Conservation (phyloP, 1,140 invertebrate genomes). For the Fopius arisanus region DNA sequence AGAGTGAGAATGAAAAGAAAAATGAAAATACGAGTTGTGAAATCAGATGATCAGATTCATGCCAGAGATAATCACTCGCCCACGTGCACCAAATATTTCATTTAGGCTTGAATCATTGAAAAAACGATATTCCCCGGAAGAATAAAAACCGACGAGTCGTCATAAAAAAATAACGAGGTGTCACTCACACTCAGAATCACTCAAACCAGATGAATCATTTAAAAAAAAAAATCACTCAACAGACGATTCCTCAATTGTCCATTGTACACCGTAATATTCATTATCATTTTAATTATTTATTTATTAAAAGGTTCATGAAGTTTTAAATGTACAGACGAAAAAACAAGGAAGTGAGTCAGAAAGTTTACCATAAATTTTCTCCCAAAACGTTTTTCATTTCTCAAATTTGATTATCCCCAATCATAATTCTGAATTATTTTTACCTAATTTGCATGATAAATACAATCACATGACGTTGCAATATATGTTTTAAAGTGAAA, state of each 20-base stretch:
- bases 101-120: no score
- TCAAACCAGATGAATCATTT: no score
- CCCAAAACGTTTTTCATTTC: not conserved
- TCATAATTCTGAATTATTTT: no score
- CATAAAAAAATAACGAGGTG: no score
- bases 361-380: not conserved
- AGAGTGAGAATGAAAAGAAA: not conserved
- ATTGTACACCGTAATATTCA: not conserved
- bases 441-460: not conserved
- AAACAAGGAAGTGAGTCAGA: not conserved
- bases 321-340: not conserved
- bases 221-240: not conserved
- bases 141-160: no score
- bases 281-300: not conserved
- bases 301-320: not conserved
- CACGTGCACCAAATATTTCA: no score
- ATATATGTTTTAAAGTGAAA: conserved; percentile 20
- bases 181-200: no score
- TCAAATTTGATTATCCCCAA: not conserved
- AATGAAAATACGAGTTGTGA: not conserved
- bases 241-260: not conserved
- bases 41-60: not conserved
- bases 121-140: no score
- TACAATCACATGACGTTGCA: not conserved
- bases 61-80: not conserved